Conservation (phyloP, 2,888 invertebrate species). For the Caenorhabditis plicata region DNA sequence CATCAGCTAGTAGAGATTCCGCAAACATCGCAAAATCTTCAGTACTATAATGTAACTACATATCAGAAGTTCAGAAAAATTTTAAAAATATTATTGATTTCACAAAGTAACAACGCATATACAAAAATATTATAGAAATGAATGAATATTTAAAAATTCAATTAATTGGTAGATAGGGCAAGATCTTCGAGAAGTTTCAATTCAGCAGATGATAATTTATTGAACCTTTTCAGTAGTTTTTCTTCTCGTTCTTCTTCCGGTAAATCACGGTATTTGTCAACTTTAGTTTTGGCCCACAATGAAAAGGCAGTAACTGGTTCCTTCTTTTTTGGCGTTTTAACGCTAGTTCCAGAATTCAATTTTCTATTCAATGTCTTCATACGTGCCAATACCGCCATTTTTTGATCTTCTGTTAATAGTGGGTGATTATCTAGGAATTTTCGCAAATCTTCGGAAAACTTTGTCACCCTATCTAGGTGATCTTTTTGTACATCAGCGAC, state of each 20-base stretch:
- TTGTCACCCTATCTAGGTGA: background rate
- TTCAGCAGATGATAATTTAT: background rate
- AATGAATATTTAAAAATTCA: too few relatives aligned
- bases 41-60: too few relatives aligned
- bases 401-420: background rate
- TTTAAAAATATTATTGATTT: too few relatives aligned
- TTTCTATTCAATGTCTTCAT: background rate
- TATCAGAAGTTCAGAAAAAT: too few relatives aligned
- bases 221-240: background rate
- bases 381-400: background rate
- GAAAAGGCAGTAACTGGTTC: conserved; percentile 1
- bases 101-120: too few relatives aligned
- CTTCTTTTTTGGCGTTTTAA: background rate
- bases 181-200: background rate
- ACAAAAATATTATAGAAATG: too few relatives aligned
- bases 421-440: background rate
- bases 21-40: too few relatives aligned
- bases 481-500: background rate
- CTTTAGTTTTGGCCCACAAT: background rate
- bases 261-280: conserved; percentile 1
- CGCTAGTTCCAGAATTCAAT: background rate
- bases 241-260: background rate
- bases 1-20: too few relatives aligned
- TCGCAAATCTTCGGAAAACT: background rate
- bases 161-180: background rate